Evolutionary conservation across 2,113 vertebrate species (phyloP).

Genomic region (Trematocara nigrifrons): DNA sequence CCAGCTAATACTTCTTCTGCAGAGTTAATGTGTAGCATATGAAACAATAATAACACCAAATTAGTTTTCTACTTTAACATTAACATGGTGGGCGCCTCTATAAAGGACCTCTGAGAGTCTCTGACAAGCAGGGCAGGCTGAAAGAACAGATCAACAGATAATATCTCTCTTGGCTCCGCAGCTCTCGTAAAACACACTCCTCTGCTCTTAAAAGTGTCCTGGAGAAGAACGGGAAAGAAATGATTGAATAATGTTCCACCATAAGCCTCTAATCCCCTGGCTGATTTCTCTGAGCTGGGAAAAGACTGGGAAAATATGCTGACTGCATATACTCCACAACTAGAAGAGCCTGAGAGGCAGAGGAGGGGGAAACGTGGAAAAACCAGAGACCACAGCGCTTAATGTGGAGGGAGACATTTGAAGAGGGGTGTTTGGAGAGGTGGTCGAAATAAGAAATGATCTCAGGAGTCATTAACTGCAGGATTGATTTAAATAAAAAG

Average conservation of each 20-base stretch:
- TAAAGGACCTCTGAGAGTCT: neutral
- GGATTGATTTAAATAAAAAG: neutral
- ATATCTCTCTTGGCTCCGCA: neutral
- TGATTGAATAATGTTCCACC: conserved; percentile 19
- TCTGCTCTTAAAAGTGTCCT: neutral
- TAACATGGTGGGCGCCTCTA: neutral
- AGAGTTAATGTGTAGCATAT: neutral
- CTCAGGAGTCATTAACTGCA: neutral
- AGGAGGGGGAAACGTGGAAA: neutral
- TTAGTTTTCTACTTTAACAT: neutral
- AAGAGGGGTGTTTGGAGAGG: neutral
- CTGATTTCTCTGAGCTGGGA: neutral
- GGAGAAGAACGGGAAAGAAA: neutral
- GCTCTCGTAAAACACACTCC: neutral
- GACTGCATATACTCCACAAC: neutral
- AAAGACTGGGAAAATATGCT: conserved; percentile 15
- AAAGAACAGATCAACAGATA: neutral
- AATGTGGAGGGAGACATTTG: neutral
- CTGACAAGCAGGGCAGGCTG: neutral
- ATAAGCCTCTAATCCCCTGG: conserved; percentile 8
- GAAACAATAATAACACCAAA: neutral
- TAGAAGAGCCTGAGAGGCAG: neutral
- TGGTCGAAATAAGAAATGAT: neutral
- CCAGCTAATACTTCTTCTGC: neutral
- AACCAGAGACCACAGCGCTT: neutral